These are phyloP conservation scores for Hemaris fuciformis DNA, from an alignment of 2,888 invertebrate genomes.

Conservation along the genomic window DNA sequence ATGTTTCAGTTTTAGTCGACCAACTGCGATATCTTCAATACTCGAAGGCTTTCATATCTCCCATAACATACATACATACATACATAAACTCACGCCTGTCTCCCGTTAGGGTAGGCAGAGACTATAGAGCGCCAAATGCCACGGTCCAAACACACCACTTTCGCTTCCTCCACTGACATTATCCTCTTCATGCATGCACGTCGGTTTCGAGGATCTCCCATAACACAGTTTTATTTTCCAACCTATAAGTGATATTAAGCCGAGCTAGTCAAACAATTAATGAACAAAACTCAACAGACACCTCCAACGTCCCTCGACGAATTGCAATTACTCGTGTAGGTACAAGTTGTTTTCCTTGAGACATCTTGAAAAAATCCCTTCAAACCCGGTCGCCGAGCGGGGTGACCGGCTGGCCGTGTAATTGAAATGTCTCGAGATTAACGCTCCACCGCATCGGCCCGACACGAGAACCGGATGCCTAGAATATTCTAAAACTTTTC, in stretches of 20 bases:
- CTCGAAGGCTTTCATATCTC: no score
- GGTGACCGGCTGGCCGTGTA: slow-evolving; percentile 4
- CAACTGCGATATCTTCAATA: no score
- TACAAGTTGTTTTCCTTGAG: not conserved
- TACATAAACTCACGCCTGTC: no score
- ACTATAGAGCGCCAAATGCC: no score
- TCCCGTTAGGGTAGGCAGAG: no score
- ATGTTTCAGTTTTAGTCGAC: no score
- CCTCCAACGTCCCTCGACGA: not conserved
- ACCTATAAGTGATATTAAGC: not conserved
- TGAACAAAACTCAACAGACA: not conserved
- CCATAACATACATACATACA: no score
- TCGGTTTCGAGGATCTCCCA: no score
- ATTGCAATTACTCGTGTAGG: not conserved
- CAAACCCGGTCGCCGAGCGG: not conserved
- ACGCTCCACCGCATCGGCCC: not conserved
- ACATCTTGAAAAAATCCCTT: not conserved
- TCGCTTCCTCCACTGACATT: no score
- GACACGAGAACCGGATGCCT: not conserved
- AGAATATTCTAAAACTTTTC: not conserved
- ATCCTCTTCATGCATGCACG: no score
- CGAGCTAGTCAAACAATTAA: not conserved
- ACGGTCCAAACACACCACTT: no score
- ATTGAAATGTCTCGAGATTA: slow-evolving; percentile 3
- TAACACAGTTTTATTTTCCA: no score